Evolutionary conservation across 2,113 vertebrate species (phyloP).

Genomic region (Callospermophilus lateralis): DNA sequence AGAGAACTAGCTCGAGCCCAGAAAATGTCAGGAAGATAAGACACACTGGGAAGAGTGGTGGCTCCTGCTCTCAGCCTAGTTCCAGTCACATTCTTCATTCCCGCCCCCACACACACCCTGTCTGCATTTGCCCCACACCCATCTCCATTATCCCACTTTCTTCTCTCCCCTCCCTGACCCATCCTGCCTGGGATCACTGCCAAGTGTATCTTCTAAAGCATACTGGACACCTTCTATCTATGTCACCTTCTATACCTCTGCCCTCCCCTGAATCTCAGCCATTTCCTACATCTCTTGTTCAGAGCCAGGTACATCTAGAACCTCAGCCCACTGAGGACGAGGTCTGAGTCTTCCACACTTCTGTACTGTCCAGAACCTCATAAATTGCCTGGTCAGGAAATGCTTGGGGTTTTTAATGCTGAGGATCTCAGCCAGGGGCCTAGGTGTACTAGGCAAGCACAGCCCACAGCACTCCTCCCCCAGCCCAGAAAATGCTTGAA

Average conservation of each 20-base stretch:
- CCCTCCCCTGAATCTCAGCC: not conserved
- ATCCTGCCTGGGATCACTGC: not conserved
- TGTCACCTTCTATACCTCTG: not conserved
- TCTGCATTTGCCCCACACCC: not conserved
- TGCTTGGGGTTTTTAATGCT: not conserved
- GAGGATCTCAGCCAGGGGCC: not conserved
- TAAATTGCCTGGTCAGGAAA: not conserved
- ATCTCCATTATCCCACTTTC: accelerated
- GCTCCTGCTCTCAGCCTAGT: accelerated
- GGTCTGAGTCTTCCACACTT: not conserved
- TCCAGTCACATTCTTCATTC: not conserved
- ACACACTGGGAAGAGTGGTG: not conserved
- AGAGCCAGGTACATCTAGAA: not conserved
- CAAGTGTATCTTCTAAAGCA: not conserved
- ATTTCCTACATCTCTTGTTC: not conserved
- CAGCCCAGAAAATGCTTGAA: not conserved
- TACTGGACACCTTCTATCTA: not conserved
- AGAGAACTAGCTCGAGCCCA: not conserved
- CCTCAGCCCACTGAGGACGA: no score
- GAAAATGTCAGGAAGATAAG: not conserved
- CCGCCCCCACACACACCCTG: not conserved
- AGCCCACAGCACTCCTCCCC: not conserved
- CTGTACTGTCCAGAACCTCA: not conserved
- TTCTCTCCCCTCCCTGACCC: accelerated
- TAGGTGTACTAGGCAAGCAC: not conserved